Percentiles rank a stretch among this genome's conserved stretches.
These are phyloP conservation scores for Lysandra coridon DNA, from an alignment of 2,888 invertebrate species.

Conservation along the genomic window DNA sequence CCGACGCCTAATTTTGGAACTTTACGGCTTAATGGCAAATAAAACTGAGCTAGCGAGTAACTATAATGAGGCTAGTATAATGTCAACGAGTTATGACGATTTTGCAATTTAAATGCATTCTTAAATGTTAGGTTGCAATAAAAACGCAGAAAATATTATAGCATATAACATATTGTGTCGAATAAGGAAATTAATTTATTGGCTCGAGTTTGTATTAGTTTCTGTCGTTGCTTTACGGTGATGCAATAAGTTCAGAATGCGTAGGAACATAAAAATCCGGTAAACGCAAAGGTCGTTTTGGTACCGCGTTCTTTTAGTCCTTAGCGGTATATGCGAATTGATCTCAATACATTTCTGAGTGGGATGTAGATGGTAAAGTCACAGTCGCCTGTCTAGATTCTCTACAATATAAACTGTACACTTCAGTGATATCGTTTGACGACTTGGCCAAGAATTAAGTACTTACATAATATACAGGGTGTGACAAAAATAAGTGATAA, in stretches of 20 bases:
- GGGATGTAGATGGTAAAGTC: background rate
- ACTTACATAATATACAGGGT: too few species aligned
- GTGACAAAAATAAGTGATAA: too few species aligned
- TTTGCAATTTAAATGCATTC: conserved; percentile 9
- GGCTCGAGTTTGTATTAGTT: background rate
- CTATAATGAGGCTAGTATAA: conserved; percentile 6
- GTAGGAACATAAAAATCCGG: conserved; percentile 12
- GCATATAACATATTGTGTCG: background rate
- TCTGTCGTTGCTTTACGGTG: background rate
- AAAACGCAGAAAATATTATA: conserved; percentile 12
- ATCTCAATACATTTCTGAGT: background rate
- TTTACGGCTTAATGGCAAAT: conserved; percentile 16
- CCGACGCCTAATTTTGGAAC: conserved; percentile 3
- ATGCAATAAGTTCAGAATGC: conserved; percentile 9
- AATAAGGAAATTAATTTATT: background rate
- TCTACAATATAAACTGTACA: too few species aligned
- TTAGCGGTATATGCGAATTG: background rate
- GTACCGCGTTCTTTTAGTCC: conserved; percentile 5
- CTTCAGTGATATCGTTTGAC: background rate
- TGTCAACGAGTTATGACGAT: conserved; percentile 22
- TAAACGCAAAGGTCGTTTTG: background rate
- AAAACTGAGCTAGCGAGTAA: conserved; percentile 6
- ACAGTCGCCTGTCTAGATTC: background rate
- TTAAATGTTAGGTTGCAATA: conserved; percentile 21
- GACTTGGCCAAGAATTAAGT: background rate